These are phyloP conservation scores for Heterodera carotae DNA, from an alignment of 1,140 invertebrate species.

Conservation along the genomic window DNA sequence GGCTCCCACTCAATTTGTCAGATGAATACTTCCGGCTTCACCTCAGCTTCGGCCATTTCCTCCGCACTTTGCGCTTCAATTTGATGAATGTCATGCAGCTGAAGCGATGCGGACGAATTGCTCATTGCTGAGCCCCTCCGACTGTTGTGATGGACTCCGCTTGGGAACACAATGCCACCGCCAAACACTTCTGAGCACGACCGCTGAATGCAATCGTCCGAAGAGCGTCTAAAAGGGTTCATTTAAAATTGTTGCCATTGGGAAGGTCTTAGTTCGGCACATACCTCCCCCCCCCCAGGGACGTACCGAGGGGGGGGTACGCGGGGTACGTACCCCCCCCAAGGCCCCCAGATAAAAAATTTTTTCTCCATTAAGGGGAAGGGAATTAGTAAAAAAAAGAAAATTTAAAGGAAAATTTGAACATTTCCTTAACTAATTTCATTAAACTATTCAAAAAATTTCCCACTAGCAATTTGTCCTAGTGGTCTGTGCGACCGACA, in stretches of 20 bases:
- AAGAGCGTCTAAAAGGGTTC: constrained; percentile 53
- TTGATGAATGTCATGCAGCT: constrained; percentile 62
- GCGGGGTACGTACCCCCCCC: too few relatives aligned
- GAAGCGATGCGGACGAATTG: constrained; percentile 62
- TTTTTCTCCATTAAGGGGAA: too few relatives aligned
- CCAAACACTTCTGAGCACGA: constrained; percentile 63
- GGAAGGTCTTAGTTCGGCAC: background rate
- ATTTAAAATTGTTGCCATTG: background rate
- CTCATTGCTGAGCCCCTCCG: constrained; percentile 62
- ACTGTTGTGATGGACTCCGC: constrained; percentile 46
- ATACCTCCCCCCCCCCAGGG: too few relatives aligned
- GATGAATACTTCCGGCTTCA: constrained; percentile 45
- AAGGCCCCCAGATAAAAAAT: too few relatives aligned
- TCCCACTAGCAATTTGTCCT: too few relatives aligned
- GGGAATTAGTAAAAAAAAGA: too few relatives aligned
- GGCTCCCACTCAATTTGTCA: constrained; percentile 8
- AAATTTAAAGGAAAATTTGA: too few relatives aligned
- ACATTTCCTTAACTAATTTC: too few relatives aligned
- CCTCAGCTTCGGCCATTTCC: constrained; percentile 33
- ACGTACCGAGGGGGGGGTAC: too few relatives aligned
- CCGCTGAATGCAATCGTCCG: constrained; percentile 59
- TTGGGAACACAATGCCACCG: constrained; percentile 61
- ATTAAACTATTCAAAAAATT: too few relatives aligned
- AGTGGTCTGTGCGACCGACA: too few relatives aligned
- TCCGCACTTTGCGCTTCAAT: constrained; percentile 42